Evolutionary conservation across 2,888 invertebrate genomes (phyloP).

Genomic region (Melitaea athalia): DNA sequence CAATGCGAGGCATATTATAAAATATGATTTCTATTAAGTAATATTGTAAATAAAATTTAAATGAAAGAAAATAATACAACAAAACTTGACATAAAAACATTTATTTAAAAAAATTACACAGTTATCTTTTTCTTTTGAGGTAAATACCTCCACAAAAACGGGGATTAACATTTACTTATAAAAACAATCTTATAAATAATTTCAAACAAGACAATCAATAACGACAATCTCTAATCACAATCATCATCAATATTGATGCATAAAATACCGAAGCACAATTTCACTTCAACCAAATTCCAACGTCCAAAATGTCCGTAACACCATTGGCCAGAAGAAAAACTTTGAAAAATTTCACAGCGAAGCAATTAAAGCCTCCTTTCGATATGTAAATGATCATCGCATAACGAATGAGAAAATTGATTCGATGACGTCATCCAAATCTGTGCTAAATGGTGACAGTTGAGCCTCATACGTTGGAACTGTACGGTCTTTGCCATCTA

Average conservation of each 20-base stretch:
- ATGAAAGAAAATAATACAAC: no score
- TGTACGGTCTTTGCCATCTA: constrained; percentile 66
- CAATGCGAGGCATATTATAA: no score
- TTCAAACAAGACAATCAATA: neutral
- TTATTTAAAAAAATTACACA: no score
- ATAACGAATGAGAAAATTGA: constrained; percentile 76
- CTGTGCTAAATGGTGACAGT: constrained; percentile 74
- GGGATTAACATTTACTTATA: constrained; percentile 23
- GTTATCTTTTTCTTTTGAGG: no score
- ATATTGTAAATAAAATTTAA: no score
- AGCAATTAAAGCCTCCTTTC: neutral
- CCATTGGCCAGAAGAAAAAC: constrained; percentile 20
- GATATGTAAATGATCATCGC: constrained; percentile 55
- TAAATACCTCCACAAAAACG: constrained; percentile 2
- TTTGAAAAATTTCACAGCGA: neutral
- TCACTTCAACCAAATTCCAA: constrained; percentile 5
- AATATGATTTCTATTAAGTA: no score
- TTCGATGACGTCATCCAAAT: constrained; percentile 75
- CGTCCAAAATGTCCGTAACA: neutral
- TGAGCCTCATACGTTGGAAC: constrained; percentile 65
- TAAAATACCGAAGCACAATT: constrained; percentile 4
- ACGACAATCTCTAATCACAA: neutral
- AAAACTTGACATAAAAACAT: no score
- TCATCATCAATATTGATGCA: constrained; percentile 1
- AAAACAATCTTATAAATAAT: neutral